Conservation (phyloP, 2,113 vertebrate species). For the Clarias gariepinus region DNA sequence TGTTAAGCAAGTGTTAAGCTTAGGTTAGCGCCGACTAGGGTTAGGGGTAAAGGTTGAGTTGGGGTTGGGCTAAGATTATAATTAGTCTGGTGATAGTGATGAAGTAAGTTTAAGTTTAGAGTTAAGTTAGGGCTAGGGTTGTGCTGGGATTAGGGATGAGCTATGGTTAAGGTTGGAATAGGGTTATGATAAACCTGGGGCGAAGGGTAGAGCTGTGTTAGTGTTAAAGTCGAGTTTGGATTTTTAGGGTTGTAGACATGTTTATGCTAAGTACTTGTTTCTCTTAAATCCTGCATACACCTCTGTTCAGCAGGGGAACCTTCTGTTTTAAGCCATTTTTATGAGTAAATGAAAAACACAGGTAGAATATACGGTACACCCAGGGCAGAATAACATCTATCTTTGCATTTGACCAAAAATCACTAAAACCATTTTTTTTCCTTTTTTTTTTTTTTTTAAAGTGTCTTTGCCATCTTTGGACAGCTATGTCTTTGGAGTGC, state of each 20-base stretch:
- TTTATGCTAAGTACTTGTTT: background rate
- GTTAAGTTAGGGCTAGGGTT: background rate
- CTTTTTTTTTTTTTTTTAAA: constrained; percentile 42
- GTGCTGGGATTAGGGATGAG: background rate
- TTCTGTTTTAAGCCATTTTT: background rate
- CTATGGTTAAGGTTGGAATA: background rate
- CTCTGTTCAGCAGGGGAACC: background rate
- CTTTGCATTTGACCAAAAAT: constrained; percentile 2
- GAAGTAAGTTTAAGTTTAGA: background rate
- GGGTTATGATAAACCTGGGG: background rate
- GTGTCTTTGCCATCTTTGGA: constrained; percentile 64
- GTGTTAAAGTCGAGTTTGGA: background rate
- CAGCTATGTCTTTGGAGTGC: constrained; percentile 67
- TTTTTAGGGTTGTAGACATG: background rate
- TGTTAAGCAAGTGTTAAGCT: background rate
- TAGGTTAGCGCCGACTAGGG: background rate
- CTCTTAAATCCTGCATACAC: background rate
- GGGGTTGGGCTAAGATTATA: background rate
- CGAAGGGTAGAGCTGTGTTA: background rate
- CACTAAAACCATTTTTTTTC: background rate
- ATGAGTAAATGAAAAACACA: background rate
- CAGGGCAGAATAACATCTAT: background rate
- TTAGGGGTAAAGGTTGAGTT: background rate
- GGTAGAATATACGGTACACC: background rate
- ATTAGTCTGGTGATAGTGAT: background rate